Base-by-base conservation (phyloP, 2,888 invertebrate genomes). In the Acleris sparsana region DNA sequence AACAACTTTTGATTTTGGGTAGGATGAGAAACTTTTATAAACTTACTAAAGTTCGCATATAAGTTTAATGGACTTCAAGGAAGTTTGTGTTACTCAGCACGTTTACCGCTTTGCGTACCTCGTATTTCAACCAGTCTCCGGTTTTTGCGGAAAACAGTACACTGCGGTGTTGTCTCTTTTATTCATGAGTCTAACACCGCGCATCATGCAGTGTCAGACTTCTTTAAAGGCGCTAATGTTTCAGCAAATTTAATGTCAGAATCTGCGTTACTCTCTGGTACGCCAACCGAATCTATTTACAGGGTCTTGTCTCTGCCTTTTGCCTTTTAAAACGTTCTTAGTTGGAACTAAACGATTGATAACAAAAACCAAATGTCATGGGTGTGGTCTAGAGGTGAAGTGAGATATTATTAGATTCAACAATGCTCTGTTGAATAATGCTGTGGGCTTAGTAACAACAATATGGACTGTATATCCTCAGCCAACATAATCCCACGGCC, bases 11-110 rank as follows among this genome's bases (percentile, higher is more conserved):
- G 43, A 55, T 55, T 43, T 55, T 25, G 57, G 46, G 17, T 39
- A 29, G 43, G 55, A 62, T 17, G 43, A 18, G 51, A 25, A 49
- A 64, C 43, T 60, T 55, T 55, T 48, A 39, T 59, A 59, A 64
- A 63, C 53, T 63, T 48, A n/a, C 20, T 25, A 46, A 60, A 60
- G 55, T 51, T 61, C 48, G 53, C 49, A 55, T 55, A 49, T 51
- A 65, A 60, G 64, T 65, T 60, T 55, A 64, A 64, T 64, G 60
- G 55, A 60, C 55, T 65, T 60, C 64, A 51, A 51, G 39, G 43
- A 65, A 65, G 53, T 65, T 65, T 60, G 64, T 60, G 60, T 65
- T 59, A 66, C 65, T 65, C 55, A 44, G 59, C 53, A 61, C 53
- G 49, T 56, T 61, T 56, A 53, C 43, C 52, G 52, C 44, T 44